phyloP scores from a whole-genome alignment of 35 echinoderm and acorn worm species.

The Lytechinus variegatus region DNA sequence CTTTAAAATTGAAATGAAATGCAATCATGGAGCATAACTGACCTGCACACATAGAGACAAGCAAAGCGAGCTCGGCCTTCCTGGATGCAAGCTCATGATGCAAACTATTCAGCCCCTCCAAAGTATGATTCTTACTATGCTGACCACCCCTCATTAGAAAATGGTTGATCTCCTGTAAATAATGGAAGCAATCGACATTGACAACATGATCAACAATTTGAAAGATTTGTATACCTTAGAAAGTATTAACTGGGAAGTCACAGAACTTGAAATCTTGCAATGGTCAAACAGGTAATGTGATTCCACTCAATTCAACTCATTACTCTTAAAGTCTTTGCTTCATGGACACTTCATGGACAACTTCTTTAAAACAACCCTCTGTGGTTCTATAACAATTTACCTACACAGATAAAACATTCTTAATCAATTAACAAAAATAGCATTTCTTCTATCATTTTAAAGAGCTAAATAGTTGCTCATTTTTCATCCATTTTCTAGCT shows the following conservation, averaged over 20 bases:
- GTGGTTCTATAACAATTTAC: too few relatives aligned
- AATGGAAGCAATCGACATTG: background rate
- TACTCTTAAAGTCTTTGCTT: too few relatives aligned
- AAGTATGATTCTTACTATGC: slow-evolving; percentile 59
- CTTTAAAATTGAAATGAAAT: background rate
- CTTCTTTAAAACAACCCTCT: too few relatives aligned
- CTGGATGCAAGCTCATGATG: slow-evolving; percentile 63
- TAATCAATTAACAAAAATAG: too few relatives aligned
- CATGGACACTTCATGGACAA: too few relatives aligned
- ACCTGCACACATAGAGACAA: slow-evolving; percentile 78
- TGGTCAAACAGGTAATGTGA: too few relatives aligned
- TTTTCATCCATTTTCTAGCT: too few relatives aligned
- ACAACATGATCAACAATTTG: background rate
- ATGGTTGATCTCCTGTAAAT: slow-evolving; percentile 77
- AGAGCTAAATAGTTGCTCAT: too few relatives aligned
- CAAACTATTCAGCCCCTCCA: slow-evolving; percentile 77
- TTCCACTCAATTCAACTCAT: too few relatives aligned
- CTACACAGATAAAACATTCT: too few relatives aligned
- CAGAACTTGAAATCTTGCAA: background rate
- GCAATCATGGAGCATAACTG: background rate
- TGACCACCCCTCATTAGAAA: slow-evolving; percentile 76
- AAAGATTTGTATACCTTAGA: background rate
- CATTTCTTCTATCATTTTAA: too few relatives aligned
- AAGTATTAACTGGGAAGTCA: background rate
- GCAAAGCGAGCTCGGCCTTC: slow-evolving; percentile 73